Conservation (phyloP, 2,888 invertebrate species). For the Aphidoletes aphidimyza region DNA sequence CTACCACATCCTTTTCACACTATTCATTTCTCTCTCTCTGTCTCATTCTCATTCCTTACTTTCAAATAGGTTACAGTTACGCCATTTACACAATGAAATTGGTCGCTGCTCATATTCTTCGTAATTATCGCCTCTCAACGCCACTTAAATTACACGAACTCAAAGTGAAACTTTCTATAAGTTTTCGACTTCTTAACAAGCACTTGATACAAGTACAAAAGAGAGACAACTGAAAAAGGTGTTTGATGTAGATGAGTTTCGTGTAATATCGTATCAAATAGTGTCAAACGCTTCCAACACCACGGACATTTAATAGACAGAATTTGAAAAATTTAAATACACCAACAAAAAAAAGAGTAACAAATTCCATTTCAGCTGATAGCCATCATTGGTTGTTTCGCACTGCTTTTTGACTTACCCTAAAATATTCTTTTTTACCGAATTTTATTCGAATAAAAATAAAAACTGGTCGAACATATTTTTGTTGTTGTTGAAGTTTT, state of each 20-base stretch:
- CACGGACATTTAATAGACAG: no score
- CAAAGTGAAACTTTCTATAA: conserved; percentile 10
- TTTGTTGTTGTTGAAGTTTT: neutral
- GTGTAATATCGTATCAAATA: no score
- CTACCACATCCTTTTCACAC: no score
- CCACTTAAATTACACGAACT: conserved; percentile 51
- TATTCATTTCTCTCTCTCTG: neutral
- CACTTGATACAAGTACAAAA: conserved; percentile 15
- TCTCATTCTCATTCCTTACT: neutral
- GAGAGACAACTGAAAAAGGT: neutral
- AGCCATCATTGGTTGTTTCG: neutral
- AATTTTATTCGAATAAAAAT: neutral
- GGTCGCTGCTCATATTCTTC: conserved; percentile 52
- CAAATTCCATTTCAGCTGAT: neutral
- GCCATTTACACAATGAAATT: conserved; percentile 49
- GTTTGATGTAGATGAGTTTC: no score
- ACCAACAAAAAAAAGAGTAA: neutral
- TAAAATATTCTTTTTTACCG: neutral
- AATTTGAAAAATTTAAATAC: neutral
- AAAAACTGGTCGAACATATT: no score
- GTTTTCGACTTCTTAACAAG: conserved; percentile 51
- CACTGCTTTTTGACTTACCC: neutral
- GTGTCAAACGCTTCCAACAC: no score
- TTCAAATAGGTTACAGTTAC: conserved; percentile 45
- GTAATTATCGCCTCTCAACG: conserved; percentile 47